Evolutionary conservation across 1,140 invertebrate genomes (phyloP), one percentile per base, ranked within the genome.

Genomic region (Oryctes rhinoceros): DNA sequence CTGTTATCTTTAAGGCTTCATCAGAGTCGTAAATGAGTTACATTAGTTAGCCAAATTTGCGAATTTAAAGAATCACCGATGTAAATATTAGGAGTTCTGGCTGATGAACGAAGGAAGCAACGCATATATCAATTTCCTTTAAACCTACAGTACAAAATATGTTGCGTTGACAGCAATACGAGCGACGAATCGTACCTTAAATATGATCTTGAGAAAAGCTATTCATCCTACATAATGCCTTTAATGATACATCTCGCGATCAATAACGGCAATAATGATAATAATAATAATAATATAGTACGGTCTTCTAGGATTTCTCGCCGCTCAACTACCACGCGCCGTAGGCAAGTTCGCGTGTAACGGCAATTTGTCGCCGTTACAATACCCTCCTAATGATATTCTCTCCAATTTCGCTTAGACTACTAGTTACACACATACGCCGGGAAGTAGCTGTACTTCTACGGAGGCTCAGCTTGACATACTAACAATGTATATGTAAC

Each of bases 311-410:
- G 15, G 18, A 59, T 18, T 59, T 18, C 53, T 59, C 53, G n/a
- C 5, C 53, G 15, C n/a, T 59, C 53, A 15, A 59, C 53, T 59
- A n/a, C 53, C 18, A 59, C 53, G n/a, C 49, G 18, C 53, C 15
- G 15, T 15, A 15, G 18, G 3, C 53, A 15, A 18, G 15, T 53
- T 59, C 53, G 53, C 53, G 53, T 59, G 53, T 59, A 59, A 59
- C 53, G 13, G 53, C 53, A 59, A 59, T 59, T 59, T 59, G 53
- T 59, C 53, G 53, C 15, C 13, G 53, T 59, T 59, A 59, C 53
- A 59, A 59, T 59, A 59, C 53, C 53, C 13, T 59, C 53, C 53
- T 59, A 59, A 59, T 59, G 53, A 59, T 59, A 59, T 59, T 59
- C 53, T 59, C 53, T 59, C 53, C 53, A 59, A 59, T 59, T 59